phyloP scores from a whole-genome alignment of 2,797 vertebrate genomes.

The Argya squamiceps region DNA sequence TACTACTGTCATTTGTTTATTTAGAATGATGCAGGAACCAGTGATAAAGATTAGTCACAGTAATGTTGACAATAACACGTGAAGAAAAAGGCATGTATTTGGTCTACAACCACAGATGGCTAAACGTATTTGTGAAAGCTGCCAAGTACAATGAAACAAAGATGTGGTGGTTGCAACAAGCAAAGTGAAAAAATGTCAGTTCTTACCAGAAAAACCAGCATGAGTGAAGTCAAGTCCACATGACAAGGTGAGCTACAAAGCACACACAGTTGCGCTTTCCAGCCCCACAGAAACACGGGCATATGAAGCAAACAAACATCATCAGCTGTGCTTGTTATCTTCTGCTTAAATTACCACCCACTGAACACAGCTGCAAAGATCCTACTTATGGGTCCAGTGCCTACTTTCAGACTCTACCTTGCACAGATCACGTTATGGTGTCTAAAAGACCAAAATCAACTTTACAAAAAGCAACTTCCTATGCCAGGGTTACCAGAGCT shows the following conservation, averaged over 20 bases:
- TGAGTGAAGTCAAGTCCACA: neutral
- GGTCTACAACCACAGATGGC: conserved; percentile 8
- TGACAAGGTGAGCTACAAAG: neutral
- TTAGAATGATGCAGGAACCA: neutral
- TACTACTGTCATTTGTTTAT: neutral
- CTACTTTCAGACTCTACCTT: conserved; percentile 22
- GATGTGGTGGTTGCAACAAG: neutral
- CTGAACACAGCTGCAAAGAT: neutral
- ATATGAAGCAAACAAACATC: neutral
- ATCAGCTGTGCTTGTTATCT: neutral
- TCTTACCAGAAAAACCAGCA: neutral
- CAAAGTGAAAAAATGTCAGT: neutral
- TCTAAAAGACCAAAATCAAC: neutral
- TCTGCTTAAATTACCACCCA: conserved; percentile 29
- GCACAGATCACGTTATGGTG: neutral
- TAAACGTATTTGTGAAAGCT: conserved; percentile 12
- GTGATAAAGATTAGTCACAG: neutral
- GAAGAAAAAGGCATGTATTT: conserved; percentile 15
- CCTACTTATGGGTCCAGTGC: conserved; percentile 10
- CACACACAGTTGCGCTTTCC: neutral
- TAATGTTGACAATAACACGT: neutral
- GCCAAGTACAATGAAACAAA: neutral
- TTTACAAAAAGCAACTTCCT: neutral
- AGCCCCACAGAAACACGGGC: neutral
- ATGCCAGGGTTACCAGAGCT: neutral